Base-by-base conservation (phyloP, 2,888 invertebrate species). In the Prenolepis imparis region DNA sequence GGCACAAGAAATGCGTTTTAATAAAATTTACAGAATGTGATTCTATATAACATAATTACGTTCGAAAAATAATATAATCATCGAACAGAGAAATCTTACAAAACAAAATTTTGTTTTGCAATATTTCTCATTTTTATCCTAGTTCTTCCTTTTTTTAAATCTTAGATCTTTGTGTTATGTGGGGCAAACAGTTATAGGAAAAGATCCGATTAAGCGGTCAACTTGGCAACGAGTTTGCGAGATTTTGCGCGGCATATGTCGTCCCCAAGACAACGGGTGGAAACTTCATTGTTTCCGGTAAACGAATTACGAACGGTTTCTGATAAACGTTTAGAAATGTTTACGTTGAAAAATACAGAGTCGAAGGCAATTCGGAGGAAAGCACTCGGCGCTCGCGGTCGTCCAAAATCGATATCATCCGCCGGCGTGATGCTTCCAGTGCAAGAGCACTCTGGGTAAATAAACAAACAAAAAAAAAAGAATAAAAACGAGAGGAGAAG, bases 371-470 rank as follows among this genome's bases (percentile, higher is more conserved):
- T 70, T 78, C 32, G 59, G 24, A 21, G 39, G 12, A 57, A 18
- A 59, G 48, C 12, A n/a, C 32, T 52, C 68, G 18, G 52, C 28
- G 68, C 24, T 77, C 9, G 41, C 57, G 44, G 44, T 39, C n/a
- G 63, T 75, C 24, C 28, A 36, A n/a, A 81, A 74, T 81, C 61
- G 61, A 63, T 78, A 81, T 48, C n/a, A 39, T 36, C 75, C 12
- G 73, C 21, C 32, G 64, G 72, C 70, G 67, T 72, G 39, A 57
- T 44, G 72, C 59, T 86, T 86, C 85, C 80, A 28, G 28, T 28
- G 28, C 3, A 84, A 82, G 55, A 83, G 68, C 36, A 61, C 28
- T 55, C 32, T 81, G 41, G 59, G 83, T 67, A 83, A 87, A 87
- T 84, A 86, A 66, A 59, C 12, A 5, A 28, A 18, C 55, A 11